A percentile compares a stretch with the other conserved stretches of the same genome.
Evolutionary conservation across 2,113 vertebrate genomes (phyloP).

Genomic region (Crotalus viridis): DNA sequence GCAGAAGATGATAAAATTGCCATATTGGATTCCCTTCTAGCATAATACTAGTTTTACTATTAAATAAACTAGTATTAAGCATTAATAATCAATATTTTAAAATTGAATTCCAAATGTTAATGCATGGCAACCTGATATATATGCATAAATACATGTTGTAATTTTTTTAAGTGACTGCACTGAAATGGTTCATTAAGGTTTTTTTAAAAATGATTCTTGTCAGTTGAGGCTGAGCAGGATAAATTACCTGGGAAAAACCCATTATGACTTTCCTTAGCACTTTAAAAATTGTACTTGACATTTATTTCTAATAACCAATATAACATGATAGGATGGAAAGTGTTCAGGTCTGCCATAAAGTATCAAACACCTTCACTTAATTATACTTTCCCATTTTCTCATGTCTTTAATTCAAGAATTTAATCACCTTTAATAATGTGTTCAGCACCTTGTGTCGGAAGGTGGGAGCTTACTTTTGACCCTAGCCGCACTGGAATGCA

Average conservation of each 20-base stretch:
- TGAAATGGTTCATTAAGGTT: conserved; percentile 66
- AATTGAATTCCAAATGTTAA: conserved; percentile 48
- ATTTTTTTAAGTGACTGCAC: conserved; percentile 51
- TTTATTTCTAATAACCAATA: conserved; percentile 66
- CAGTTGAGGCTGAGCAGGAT: conserved; percentile 51
- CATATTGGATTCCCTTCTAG: not conserved
- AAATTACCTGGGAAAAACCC: conserved; percentile 47
- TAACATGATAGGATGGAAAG: conserved; percentile 41
- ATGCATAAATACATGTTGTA: conserved; percentile 50
- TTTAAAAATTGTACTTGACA: conserved; percentile 62
- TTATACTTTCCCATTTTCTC: conserved; percentile 50
- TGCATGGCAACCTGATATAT: conserved; percentile 48
- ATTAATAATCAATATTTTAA: conserved; percentile 59
- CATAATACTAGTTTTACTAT: not conserved
- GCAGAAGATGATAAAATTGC: not conserved
- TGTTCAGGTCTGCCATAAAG: conserved; percentile 39
- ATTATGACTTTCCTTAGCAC: conserved; percentile 54
- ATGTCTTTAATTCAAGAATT: conserved; percentile 51
- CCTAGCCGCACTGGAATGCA: not conserved
- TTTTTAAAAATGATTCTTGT: conserved; percentile 59
- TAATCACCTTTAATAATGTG: conserved; percentile 54
- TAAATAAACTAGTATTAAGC: conserved; percentile 38
- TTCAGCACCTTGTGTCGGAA: conserved; percentile 33
- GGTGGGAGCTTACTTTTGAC: not conserved
- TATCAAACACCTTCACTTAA: conserved; percentile 52